phyloP scores from a whole-genome alignment of 2,888 invertebrate genomes.

The Pristionchus maxplancki region DNA sequence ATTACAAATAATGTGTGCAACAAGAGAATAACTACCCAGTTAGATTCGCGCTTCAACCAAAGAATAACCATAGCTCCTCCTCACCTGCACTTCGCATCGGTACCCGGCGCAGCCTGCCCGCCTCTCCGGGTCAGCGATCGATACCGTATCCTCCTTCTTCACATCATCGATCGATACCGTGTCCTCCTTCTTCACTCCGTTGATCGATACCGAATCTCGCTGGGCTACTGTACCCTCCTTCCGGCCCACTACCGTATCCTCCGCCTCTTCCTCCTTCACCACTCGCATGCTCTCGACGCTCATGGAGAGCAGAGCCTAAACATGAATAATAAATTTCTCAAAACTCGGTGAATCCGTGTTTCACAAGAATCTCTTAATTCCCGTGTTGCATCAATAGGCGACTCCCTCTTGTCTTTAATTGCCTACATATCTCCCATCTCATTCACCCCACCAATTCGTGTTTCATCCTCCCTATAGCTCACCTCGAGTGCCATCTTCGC shows the following conservation, averaged over 20 bases:
- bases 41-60: background rate
- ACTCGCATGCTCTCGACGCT: background rate
- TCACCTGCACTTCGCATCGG: background rate
- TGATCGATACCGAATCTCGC: background rate
- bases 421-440: no score
- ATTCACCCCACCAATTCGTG: no score
- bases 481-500: slow-evolving; percentile 48
- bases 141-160: no score
- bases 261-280: background rate
- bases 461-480: background rate
- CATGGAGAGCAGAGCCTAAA: background rate
- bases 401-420: no score
- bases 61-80: background rate
- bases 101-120: background rate
- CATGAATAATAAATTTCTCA: background rate
- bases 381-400: no score
- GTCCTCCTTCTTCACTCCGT: background rate
- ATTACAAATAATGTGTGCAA: no score
- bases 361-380: no score
- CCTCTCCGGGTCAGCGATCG: background rate
- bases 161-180: background rate
- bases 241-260: background rate
- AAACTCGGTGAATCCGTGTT: background rate
- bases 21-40: no score
- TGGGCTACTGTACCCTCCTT: background rate